phyloP scores from a whole-genome alignment of 2,888 invertebrate genomes.

The Ichneumoninae sp. region DNA sequence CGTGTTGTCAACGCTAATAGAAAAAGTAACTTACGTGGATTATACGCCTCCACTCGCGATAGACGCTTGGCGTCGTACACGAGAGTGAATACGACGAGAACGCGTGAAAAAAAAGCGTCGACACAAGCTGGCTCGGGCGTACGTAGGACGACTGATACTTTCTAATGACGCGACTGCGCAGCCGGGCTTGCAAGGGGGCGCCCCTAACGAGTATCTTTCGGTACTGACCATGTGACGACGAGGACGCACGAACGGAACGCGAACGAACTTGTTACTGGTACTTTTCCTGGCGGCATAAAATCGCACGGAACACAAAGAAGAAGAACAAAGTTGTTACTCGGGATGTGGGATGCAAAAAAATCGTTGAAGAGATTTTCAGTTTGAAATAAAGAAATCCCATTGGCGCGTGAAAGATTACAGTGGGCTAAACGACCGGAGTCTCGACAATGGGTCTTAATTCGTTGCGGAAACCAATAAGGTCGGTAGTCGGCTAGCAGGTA shows the following conservation, averaged over 20 bases:
- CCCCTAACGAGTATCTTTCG: conserved; percentile 56
- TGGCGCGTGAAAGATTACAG: no score
- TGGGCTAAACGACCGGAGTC: no score
- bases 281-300: no score
- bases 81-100: conserved; percentile 35
- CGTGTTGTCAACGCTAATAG: neutral
- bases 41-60: neutral
- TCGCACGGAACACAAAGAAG: no score
- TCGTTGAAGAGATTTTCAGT: no score
- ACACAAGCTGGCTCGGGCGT: conserved; percentile 31
- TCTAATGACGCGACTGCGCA: conserved; percentile 66
- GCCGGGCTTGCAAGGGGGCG: conserved; percentile 52
- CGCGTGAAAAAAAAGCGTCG: conserved; percentile 21
- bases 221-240: conserved; percentile 28
- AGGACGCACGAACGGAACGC: conserved; percentile 1
- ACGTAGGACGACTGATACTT: conserved; percentile 67
- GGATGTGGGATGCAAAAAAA: no score
- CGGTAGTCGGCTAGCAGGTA: neutral
- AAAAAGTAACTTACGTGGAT: conserved; percentile 8
- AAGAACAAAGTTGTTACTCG: no score
- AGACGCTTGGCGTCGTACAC: conserved; percentile 2
- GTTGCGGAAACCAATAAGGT: neutral
- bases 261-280: neutral
- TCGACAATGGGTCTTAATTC: neutral
- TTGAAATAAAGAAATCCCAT: no score